These are phyloP conservation scores for Lacanobia wlatinum DNA, from an alignment of 2,888 invertebrate species.

Conservation along the genomic window DNA sequence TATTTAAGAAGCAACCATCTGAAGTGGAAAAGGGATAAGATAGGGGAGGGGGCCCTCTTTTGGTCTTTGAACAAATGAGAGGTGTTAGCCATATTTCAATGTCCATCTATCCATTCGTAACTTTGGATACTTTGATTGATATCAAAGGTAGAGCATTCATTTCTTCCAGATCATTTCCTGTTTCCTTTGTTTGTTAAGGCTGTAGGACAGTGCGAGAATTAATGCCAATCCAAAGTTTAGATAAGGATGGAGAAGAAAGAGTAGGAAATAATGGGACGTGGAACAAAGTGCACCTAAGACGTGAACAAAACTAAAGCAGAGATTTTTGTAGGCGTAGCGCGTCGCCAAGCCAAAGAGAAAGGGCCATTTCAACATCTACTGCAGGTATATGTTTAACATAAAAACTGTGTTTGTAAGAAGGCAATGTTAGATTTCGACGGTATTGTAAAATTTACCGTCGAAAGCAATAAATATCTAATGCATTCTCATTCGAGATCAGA, in stretches of 20 bases:
- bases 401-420: neutral
- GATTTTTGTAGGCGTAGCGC: no score
- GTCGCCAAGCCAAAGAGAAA: neutral
- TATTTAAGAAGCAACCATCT: slow-evolving; percentile 3
- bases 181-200: neutral
- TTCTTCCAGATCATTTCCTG: neutral
- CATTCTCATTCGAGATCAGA: neutral
- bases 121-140: neutral
- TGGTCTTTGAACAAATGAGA: neutral
- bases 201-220: neutral
- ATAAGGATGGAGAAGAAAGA: neutral
- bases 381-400: slow-evolving; percentile 1
- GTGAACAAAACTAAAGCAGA: no score
- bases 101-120: neutral
- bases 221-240: neutral
- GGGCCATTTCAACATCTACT: neutral
- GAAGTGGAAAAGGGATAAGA: slow-evolving; percentile 26
- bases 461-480: neutral
- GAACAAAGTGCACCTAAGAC: neutral
- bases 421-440: neutral
- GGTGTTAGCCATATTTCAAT: neutral
- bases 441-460: no score
- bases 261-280: neutral
- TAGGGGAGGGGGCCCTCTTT: neutral
- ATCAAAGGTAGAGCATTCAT: neutral